These are phyloP conservation scores for Menura novaehollandiae DNA, from an alignment of 2,113 vertebrate species.

Conservation along the genomic window DNA sequence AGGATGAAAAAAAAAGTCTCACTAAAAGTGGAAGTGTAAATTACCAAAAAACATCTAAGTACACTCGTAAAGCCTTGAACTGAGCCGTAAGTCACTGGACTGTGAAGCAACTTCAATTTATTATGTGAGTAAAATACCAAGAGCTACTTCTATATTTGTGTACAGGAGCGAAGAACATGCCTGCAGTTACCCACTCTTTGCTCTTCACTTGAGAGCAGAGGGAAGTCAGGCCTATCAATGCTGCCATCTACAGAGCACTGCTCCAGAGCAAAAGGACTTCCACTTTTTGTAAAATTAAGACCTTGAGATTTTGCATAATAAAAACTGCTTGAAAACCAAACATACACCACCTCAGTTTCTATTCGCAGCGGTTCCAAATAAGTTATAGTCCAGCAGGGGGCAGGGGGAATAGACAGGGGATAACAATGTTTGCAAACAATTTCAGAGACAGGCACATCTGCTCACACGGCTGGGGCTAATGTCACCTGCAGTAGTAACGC, in stretches of 20 bases:
- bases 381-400: not conserved
- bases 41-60: not conserved
- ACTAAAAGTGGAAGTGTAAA: not conserved
- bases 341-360: not conserved
- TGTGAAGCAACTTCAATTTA: not conserved
- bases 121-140: slow-evolving; percentile 10
- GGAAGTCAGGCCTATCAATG: slow-evolving; percentile 8
- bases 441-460: not conserved
- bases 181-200: not conserved
- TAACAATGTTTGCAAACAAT: not conserved
- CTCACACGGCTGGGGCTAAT: not conserved
- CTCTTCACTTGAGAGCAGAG: not conserved
- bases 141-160: not conserved
- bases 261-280: not conserved
- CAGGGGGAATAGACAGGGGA: not conserved
- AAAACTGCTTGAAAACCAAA: not conserved
- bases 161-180: not conserved
- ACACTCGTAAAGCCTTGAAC: not conserved
- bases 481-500: not conserved
- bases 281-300: not conserved
- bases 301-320: not conserved
- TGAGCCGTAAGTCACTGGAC: not conserved
- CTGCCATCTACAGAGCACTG: slow-evolving; percentile 40
- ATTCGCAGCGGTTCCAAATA: not conserved
- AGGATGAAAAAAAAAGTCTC: not conserved